Base-by-base conservation (phyloP, 2,888 invertebrate genomes). In the Perizoma affinitatum region DNA sequence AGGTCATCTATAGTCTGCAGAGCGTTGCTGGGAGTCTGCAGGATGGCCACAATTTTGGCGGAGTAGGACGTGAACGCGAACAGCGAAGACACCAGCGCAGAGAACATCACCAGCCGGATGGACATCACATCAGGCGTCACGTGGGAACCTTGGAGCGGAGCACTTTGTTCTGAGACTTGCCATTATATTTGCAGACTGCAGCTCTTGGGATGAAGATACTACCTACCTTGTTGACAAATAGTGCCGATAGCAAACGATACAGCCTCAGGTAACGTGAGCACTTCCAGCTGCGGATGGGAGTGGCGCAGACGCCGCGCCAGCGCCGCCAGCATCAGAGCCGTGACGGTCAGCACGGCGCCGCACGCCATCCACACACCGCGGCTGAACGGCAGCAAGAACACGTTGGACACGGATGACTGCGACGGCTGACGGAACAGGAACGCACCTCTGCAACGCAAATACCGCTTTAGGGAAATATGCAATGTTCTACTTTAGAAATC, bases 61-160 rank as follows among this genome's bases (percentile, higher is more conserved):
- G 94, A 94, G 80, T 94, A 95, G 0, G 95, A 93, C 4, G 94
- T 95, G 76, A 94, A 94, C 38, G 93, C 77, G 79, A 94, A 95
- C 49, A 95, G 78, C 0, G 94, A 88, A 0, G 93, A 83, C 51
- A 94, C 79, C 69, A 94, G 89, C 51, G 93, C 88, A 56, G 90
- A 89, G 67, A 94, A 92, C 69, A 94, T 90, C 50, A 93, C 90
- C 63, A 94, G 79, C 6, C 94, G 89, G 0, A 89, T 91, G 2
- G 94, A 93, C 48, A 86, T 71, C 71, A 92, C 85, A 9, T 76
- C 72, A 4, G 94, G 90, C 0, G 87, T 78, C 33, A 87, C 73
- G 75, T 93, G 85, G 68, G 90, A 93, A 6, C 93, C 93, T 43
- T 22, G 22, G 22, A 22, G 22, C 22, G 22, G 22, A 22, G 22